phyloP scores from a whole-genome alignment of 2,797 vertebrate genomes.

The Octomys mimax region DNA sequence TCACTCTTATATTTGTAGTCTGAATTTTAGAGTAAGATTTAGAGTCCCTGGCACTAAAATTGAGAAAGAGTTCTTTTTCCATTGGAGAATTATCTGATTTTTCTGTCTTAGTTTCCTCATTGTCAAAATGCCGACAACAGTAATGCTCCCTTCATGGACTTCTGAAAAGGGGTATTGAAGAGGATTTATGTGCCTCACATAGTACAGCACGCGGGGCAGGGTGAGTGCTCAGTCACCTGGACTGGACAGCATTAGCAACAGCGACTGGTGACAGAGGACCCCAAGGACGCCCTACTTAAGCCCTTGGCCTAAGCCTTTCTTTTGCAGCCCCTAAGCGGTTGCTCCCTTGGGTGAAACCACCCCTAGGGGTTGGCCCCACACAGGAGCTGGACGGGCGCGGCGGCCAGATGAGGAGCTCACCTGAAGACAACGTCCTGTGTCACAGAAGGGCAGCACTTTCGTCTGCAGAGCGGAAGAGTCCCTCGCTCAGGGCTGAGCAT shows the following conservation, averaged over 20 bases:
- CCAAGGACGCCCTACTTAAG: neutral
- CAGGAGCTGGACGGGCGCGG: neutral
- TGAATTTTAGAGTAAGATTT: neutral
- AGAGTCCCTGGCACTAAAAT: neutral
- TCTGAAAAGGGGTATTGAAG: neutral
- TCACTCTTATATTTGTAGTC: neutral
- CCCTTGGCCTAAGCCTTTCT: neutral
- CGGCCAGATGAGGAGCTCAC: neutral
- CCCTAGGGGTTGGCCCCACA: neutral
- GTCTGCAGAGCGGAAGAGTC: neutral
- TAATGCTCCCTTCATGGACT: neutral
- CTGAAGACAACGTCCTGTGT: neutral
- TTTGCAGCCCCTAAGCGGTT: neutral
- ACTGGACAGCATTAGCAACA: neutral
- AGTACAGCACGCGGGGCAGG: neutral
- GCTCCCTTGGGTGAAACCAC: neutral
- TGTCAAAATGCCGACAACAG: neutral
- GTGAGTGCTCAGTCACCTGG: neutral
- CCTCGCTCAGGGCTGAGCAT: neutral
- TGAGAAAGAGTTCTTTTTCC: neutral
- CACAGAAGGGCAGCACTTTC: neutral
- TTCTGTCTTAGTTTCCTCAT: constrained; percentile 1
- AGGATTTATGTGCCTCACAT: neutral
- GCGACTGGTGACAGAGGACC: neutral
- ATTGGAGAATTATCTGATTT: neutral